Percentiles rank a stretch among this genome's conserved stretches.
These are phyloP conservation scores for Acanthococcus lagerstroemiae DNA, from an alignment of 2,888 invertebrate genomes.

Conservation along the genomic window DNA sequence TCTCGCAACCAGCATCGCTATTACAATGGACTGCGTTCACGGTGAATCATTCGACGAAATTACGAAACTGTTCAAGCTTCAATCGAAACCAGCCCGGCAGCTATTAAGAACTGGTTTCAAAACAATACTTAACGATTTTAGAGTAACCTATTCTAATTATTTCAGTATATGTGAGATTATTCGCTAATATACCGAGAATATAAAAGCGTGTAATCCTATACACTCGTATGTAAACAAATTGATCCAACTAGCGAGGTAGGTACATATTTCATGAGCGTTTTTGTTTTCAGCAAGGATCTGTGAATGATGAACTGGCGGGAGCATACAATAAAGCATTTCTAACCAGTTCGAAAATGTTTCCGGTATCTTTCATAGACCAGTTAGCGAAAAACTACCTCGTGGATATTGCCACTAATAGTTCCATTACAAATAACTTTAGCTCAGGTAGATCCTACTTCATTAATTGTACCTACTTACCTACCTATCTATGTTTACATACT, in stretches of 20 bases:
- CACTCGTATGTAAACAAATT: neutral
- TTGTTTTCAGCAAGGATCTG: conserved; percentile 10
- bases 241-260: too few relatives aligned
- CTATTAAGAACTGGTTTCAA: conserved; percentile 38
- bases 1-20: conserved; percentile 38
- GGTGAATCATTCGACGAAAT: conserved; percentile 38
- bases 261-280: too few relatives aligned
- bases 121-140: conserved; percentile 37
- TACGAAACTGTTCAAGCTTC: conserved; percentile 35
- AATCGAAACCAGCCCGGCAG: conserved; percentile 32
- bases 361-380: conserved; percentile 37
- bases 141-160: too few relatives aligned
- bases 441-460: conserved; percentile 5
- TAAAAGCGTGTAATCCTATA: neutral
- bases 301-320: conserved; percentile 38
- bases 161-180: neutral
- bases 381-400: conserved; percentile 38
- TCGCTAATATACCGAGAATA: neutral
- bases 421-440: conserved; percentile 5
- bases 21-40: conserved; percentile 38
- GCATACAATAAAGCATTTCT: conserved; percentile 38
- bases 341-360: conserved; percentile 36
- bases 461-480: too few relatives aligned
- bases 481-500: too few relatives aligned
- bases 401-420: conserved; percentile 36